phyloP scores from a whole-genome alignment of 64 coral and sea anemone genomes.

The Dendronephthya gigantea region DNA sequence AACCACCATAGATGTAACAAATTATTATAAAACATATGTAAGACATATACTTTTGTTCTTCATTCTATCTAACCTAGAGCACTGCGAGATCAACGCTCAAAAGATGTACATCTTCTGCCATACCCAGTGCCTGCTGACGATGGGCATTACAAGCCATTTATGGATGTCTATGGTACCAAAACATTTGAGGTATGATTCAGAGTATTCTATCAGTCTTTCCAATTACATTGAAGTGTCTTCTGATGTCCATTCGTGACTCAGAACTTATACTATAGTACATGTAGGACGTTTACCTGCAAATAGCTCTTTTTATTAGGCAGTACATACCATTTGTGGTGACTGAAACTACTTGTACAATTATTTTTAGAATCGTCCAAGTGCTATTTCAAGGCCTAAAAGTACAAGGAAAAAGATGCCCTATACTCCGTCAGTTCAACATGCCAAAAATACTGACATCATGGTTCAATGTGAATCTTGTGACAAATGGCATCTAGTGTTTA shows the following conservation, averaged over 20 bases:
- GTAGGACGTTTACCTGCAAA: not conserved
- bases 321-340: not conserved
- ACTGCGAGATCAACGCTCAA: not conserved
- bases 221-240: not conserved
- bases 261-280: not conserved
- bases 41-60: not conserved
- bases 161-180: not conserved
- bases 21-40: not conserved
- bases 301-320: not conserved
- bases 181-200: not conserved
- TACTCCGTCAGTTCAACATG: constrained; percentile 6
- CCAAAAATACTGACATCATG: constrained; percentile 11
- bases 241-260: not conserved
- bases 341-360: not conserved
- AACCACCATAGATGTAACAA: too few relatives aligned
- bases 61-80: not conserved
- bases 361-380: constrained; percentile 19
- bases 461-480: not conserved
- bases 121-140: not conserved
- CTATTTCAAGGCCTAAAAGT: not conserved
- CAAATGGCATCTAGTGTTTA: not conserved
- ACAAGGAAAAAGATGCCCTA: constrained; percentile 8
- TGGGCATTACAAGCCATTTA: not conserved
- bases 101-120: not conserved
- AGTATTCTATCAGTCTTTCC: not conserved